Evolutionary conservation across 2,888 invertebrate genomes (phyloP).

Genomic region (Branchipolynoe longqiensis): DNA sequence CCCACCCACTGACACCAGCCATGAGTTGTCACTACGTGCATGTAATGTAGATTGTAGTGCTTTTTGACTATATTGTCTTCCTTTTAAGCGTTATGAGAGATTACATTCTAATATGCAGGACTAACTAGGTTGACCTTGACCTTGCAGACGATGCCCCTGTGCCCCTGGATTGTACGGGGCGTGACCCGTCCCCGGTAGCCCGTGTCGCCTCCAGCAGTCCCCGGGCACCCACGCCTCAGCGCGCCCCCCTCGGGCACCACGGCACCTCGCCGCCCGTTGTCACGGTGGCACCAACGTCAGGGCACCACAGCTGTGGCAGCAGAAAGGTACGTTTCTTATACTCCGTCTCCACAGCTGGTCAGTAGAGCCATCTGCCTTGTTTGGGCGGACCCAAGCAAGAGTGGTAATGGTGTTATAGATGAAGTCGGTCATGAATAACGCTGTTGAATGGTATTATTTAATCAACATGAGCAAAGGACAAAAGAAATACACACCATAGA

Average conservation of each 20-base stretch:
- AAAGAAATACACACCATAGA: no score
- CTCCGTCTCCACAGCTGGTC: no score
- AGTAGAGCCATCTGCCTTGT: neutral
- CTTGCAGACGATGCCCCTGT: conserved; percentile 24
- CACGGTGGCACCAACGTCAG: conserved; percentile 55
- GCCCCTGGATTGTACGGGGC: conserved; percentile 7
- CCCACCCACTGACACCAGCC: no score
- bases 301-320: neutral
- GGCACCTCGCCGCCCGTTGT: conserved; percentile 59
- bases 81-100: no score
- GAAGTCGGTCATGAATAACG: no score
- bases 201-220: conserved; percentile 46
- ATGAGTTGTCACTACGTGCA: no score
- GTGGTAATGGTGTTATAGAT: no score
- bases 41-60: no score
- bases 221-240: conserved; percentile 54
- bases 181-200: conserved; percentile 53
- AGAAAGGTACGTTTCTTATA: conserved; percentile 52
- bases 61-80: no score
- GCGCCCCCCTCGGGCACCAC: conserved; percentile 2
- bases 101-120: no score
- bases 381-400: neutral
- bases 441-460: no score
- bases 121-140: conserved; percentile 18
- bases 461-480: no score